These are phyloP conservation scores for Drosophila anomelani DNA, from an alignment of 2,888 invertebrate genomes.

Conservation along the genomic window DNA sequence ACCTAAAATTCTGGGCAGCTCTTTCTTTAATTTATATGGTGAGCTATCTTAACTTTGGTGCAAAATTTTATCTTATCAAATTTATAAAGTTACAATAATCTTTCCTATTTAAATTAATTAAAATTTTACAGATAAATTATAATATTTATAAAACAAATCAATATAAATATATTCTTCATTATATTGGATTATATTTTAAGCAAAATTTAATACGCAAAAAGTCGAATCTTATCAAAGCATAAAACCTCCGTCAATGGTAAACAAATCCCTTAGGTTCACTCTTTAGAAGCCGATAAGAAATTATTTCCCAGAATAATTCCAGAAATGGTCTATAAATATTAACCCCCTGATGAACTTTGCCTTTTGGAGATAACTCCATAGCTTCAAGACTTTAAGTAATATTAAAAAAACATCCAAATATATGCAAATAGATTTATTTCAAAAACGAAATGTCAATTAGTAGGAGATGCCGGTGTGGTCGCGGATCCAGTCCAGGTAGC, in stretches of 20 bases:
- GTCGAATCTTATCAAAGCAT: constrained; percentile 16
- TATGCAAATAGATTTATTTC: constrained; percentile 20
- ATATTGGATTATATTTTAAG: neutral
- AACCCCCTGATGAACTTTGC: too few species aligned
- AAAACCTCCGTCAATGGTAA: neutral
- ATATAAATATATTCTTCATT: too few species aligned
- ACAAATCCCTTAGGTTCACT: constrained; percentile 2
- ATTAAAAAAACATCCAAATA: neutral
- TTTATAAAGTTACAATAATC: neutral
- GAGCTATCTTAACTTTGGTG: neutral
- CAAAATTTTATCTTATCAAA: neutral
- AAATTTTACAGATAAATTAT: neutral
- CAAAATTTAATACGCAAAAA: neutral
- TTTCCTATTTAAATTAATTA: neutral
- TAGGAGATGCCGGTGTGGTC: constrained; percentile 39
- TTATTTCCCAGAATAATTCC: neutral
- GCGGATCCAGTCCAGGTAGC: constrained; percentile 55
- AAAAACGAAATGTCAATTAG: neutral
- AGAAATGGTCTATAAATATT: too few species aligned
- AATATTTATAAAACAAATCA: neutral
- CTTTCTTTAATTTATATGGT: neutral
- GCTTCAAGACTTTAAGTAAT: too few species aligned
- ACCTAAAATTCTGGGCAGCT: neutral
- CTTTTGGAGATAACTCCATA: too few species aligned
- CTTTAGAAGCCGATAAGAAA: neutral